Percentiles rank a stretch among this genome's conserved stretches.
Conservation (phyloP, 1,140 invertebrate genomes). For the Arctopsyche grandis region DNA sequence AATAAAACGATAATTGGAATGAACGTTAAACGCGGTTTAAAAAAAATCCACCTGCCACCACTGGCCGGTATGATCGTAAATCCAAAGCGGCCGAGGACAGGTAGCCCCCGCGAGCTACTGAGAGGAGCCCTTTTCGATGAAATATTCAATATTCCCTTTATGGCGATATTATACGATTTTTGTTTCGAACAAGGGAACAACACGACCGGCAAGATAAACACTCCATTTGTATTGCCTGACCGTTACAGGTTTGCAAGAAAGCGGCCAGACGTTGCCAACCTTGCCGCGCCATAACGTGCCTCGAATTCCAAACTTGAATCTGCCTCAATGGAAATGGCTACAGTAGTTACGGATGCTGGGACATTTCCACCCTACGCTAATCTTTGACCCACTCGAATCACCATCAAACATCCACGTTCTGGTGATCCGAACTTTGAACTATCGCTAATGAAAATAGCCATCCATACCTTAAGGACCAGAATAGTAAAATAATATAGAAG, state of each 20-base stretch:
- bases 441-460: too few species aligned
- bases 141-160: conserved; percentile 52
- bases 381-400: too few species aligned
- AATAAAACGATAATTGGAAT: conserved; percentile 51
- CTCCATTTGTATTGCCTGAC: conserved; percentile 23
- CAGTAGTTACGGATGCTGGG: too few species aligned
- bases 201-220: conserved; percentile 48
- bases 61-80: conserved; percentile 40
- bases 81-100: conserved; percentile 35
- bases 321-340: not conserved
- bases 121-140: conserved; percentile 28
- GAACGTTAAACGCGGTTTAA: conserved; percentile 42
- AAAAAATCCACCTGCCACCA: conserved; percentile 47
- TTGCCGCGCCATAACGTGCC: not conserved
- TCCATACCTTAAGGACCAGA: too few species aligned
- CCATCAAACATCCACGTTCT: too few species aligned
- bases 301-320: not conserved
- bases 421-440: too few species aligned
- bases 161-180: conserved; percentile 49
- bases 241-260: conserved; percentile 5
- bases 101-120: conserved; percentile 31
- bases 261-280: conserved; percentile 8
- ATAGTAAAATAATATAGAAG: too few species aligned
- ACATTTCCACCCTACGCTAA: too few species aligned
- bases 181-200: conserved; percentile 29